Evolutionary conservation across 2,888 invertebrate species (phyloP).

Genomic region (Drosophila trichaetosa): DNA sequence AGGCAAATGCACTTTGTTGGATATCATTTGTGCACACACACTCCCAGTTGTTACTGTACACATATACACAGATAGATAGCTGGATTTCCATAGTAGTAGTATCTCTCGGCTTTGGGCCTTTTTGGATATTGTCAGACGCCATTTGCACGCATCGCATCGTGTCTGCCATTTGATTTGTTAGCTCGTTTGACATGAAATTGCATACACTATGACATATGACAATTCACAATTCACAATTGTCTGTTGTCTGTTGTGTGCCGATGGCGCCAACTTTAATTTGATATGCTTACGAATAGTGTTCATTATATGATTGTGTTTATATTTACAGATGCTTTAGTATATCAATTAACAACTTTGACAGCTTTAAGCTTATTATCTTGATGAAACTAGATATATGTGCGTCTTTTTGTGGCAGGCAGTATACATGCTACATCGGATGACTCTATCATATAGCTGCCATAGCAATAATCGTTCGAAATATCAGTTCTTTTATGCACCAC

Average conservation of each 20-base stretch:
- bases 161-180: conserved; percentile 63
- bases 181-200: conserved; percentile 63
- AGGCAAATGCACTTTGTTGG: conserved; percentile 76
- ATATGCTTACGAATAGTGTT: conserved; percentile 8
- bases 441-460: too few species aligned
- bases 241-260: conserved; percentile 51
- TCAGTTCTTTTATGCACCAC: too few species aligned
- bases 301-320: neutral
- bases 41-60: neutral
- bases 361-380: too few species aligned
- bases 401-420: too few species aligned
- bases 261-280: conserved; percentile 43
- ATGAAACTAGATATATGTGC: too few species aligned
- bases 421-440: too few species aligned
- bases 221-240: conserved; percentile 76
- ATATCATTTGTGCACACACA: conserved; percentile 40
- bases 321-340: neutral
- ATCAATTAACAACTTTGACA: neutral
- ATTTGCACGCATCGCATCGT: conserved; percentile 28
- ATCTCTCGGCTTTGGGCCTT: conserved; percentile 50
- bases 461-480: too few species aligned
- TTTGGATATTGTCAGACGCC: conserved; percentile 61
- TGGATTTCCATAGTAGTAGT: conserved; percentile 18
- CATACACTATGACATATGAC: conserved; percentile 69
- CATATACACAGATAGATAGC: neutral